Evolutionary conservation across 2,797 vertebrate genomes (phyloP), one percentile per base, ranked within the genome.

Genomic region (Epinephelus awoara): DNA sequence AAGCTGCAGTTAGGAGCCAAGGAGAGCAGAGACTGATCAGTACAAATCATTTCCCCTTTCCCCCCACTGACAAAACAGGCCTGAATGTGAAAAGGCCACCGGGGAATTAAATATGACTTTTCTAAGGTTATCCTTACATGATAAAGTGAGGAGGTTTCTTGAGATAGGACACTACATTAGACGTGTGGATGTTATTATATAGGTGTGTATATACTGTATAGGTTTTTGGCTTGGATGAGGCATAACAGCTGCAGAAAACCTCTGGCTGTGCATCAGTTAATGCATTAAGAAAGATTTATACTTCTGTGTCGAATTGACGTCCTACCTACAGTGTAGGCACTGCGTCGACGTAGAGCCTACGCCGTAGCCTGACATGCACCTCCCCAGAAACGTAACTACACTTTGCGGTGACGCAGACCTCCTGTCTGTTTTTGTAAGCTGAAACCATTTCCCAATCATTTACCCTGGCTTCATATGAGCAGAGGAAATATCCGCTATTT

Each of bases 31-130:
- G 96, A 97, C 96, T 96, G 97, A 98, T 97, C 96, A 96, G 95
- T 95, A 96, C 97, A 98, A 98, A 97, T 98, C 95, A 97, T 97
- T 96, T 95, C 95, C 95, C 85, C 94, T 95, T 96, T 97, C 94
- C 95, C 64, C 66, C 92, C 4, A 74, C 94, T 96, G 96, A 97
- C 95, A 96, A 94, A 96, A 96, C 83, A 87, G 91, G 76, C 80
- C 89, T 77, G 84, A 94, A 92, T 91, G 81, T 87, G 80, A 89
- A 92, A 90, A 93, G 89, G 88, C 88, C 88, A 87, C 79, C 72
- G 40, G 82, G 81, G 89, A 91, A 93, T 94, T 93, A 90, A 91
- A 92, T 91, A 88, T 89, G 90, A 92, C 84, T 93, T 85, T 85
- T 87, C 68, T 80, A 79, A 85, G 83, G 78, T 75, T 75, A 68